phyloP scores from a whole-genome alignment of 2,888 invertebrate genomes.

The Adela reaumurella region DNA sequence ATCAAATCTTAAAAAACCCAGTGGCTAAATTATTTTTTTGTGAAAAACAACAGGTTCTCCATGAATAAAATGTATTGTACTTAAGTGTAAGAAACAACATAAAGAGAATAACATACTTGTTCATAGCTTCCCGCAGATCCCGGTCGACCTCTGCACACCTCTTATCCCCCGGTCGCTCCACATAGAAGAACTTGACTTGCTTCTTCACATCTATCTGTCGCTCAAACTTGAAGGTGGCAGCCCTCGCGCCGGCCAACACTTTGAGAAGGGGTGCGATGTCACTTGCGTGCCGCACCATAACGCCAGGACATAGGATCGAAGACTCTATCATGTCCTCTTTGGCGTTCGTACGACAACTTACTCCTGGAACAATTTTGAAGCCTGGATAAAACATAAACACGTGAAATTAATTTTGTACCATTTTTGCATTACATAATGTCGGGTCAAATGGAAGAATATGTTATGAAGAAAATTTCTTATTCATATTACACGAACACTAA shows the following conservation, averaged over 20 bases:
- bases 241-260: slow-evolving; percentile 59
- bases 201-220: slow-evolving; percentile 42
- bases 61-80: no score
- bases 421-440: no score
- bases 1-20: no score
- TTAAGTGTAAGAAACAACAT: no score
- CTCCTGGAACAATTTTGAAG: no score
- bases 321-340: slow-evolving; percentile 47
- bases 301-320: slow-evolving; percentile 80
- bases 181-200: slow-evolving; percentile 68
- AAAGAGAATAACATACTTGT: slow-evolving; percentile 29
- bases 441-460: no score
- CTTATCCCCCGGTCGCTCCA: slow-evolving; percentile 69
- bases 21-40: no score
- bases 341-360: no score
- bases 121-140: slow-evolving; percentile 64
- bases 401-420: neutral
- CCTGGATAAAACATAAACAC: neutral
- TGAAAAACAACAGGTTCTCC: no score
- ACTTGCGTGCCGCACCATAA: slow-evolving; percentile 74
- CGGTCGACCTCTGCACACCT: slow-evolving; percentile 65
- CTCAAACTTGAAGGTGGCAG: slow-evolving; percentile 59
- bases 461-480: no score
- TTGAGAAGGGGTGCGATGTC: slow-evolving; percentile 78
- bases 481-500: no score